Base-by-base conservation (phyloP, 1,140 invertebrate genomes). In the Hesperophylax magnus region DNA sequence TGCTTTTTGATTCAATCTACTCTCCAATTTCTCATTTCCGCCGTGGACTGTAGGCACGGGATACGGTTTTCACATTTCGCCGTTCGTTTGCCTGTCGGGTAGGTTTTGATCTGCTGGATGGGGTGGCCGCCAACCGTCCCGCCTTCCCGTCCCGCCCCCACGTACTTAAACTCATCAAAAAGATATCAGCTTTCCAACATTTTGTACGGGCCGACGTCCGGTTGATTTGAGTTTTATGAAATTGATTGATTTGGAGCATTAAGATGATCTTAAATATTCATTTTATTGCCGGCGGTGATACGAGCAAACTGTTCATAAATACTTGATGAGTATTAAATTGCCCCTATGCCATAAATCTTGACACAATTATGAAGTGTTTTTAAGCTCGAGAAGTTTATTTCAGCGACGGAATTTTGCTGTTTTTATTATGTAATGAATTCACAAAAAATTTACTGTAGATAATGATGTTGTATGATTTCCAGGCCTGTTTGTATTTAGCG, bases 1-100 rank as follows among this genome's bases (percentile, higher is more conserved):
- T 53, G 17, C 67, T 72, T 72, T 72, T 72, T 72, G 20, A 54
- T 47, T 54, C 69, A 15, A 72, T 53, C 47, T 72, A 72, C 52
- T 72, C 69, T 24, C 47, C 69, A 72, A 72, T 72, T 72, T 72
- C 47, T 72, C 69, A 72, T 72, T 72, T 72, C 69, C 52, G 69
- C 8, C 47, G 63, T 34, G 63, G 34, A 67, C 63, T 67, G 31
- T 65, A 39, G 9, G 39, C 39, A 47, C 39, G 39, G 39, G 39
- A 14, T 47, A 24, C 24, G 61, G 61, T 65, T 65, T 65, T 65
- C 61, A 31, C 61, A 65, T 65, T 31, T 67, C 63, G 27, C 63
- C 34, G 63, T 67, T 72, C 69, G 69, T 53, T 72, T 72, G 39
- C 69, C 69, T 27, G 47, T 53, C 69, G 69, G 69, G 14, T 17